These are phyloP conservation scores for Hydrocynus forskahlii DNA, from an alignment of 2,797 vertebrate genomes.

Conservation along the genomic window DNA sequence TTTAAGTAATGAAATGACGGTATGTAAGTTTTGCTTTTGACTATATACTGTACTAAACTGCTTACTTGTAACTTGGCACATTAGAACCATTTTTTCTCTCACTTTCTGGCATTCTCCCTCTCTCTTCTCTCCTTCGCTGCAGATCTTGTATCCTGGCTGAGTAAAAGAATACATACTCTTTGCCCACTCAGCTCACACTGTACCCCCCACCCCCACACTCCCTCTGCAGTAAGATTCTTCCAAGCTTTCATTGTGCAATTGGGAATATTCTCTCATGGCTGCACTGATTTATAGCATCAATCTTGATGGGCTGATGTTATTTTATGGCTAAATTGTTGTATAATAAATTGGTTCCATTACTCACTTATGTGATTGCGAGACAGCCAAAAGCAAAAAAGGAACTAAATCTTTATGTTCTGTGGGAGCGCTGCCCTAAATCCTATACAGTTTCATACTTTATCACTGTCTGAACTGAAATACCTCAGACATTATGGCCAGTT, in stretches of 20 bases:
- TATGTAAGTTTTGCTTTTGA: too few relatives aligned
- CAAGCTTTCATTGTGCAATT: constrained; percentile 14
- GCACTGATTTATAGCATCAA: constrained; percentile 39
- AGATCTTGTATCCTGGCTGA: constrained; percentile 60
- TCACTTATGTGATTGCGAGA: constrained; percentile 34
- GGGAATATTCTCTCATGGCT: constrained; percentile 43
- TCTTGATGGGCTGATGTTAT: constrained; percentile 48
- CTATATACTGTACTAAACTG: too few relatives aligned
- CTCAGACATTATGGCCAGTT: neutral
- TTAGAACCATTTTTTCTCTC: constrained; percentile 56
- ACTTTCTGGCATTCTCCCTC: constrained; percentile 8
- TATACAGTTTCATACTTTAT: constrained; percentile 32
- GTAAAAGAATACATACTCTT: constrained; percentile 58
- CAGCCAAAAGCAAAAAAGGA: constrained; percentile 14
- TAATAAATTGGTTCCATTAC: constrained; percentile 54
- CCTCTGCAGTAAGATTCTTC: constrained; percentile 23
- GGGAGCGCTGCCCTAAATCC: constrained; percentile 24
- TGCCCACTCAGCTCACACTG: constrained; percentile 36
- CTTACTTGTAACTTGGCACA: neutral
- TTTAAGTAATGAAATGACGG: too few relatives aligned
- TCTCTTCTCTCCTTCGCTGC: constrained; percentile 50
- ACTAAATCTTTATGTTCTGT: constrained; percentile 40
- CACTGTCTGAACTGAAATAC: constrained; percentile 9
- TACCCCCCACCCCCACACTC: neutral
- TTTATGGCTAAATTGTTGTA: constrained; percentile 52